Evolutionary conservation across 2,113 vertebrate genomes (phyloP), one percentile per base, ranked within the genome.

Genomic region (Astatoreochromis straeleni): DNA sequence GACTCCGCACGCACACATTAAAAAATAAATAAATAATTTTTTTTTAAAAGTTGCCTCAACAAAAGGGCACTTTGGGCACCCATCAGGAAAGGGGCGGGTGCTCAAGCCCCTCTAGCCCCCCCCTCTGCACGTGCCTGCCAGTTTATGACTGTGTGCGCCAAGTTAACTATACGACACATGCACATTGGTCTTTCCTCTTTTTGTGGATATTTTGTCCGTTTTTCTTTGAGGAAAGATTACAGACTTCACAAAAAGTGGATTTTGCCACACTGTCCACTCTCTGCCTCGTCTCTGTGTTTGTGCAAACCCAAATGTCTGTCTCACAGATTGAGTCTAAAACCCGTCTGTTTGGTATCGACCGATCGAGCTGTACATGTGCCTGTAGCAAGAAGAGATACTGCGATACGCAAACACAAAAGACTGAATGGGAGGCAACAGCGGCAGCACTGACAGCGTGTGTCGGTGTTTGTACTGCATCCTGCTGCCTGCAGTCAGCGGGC

Each of bases 131-230:
- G n/a, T n/a, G n/a, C n/a, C n/a, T n/a, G n/a, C 14, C 57, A 31
- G 26, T 58, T 1, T 0, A 6, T 58, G 57, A 58, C 57, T 0
- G 14, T 31, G 26, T 58, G 26, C 1, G 26, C 57, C 26, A 60
- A 31, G 26, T 9, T 9, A 60, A 31, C 14, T 31, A 31, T 0
- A 31, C 14, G 5, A 60, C 6, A 31, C 26, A 31, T 60, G 57
- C 57, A 60, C 57, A 0, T 17, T 0, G 55, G 55, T 17, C 57
- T 60, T 31, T 1, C 6, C 3, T 60, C 57, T 6, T 10, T 60
- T 29, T 17, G 21, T 75, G 9, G 40, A 47, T 75, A 75, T 47
- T 75, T 45, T 45, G 5, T 16, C 40, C 1, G 4, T 73, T 73
- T 26, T 45, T 17, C 40, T 73, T 16, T 47, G 68, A 47, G 68